A percentile compares a stretch with the other conserved stretches of the same genome.
These are phyloP conservation scores for Polypedilum pembai DNA, from an alignment of 1,140 invertebrate species.

Conservation along the genomic window DNA sequence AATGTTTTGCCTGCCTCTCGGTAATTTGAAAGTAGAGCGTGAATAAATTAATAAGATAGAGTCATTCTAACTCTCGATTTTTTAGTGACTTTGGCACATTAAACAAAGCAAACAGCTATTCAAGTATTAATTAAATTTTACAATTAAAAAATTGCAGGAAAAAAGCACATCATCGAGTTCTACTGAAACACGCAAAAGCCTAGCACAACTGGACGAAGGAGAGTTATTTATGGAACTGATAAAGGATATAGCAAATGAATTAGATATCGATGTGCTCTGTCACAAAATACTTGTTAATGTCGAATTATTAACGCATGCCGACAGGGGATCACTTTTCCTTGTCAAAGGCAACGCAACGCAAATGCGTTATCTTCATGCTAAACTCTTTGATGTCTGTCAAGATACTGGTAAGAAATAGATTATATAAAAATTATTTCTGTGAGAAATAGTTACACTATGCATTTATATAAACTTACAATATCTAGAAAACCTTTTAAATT, in stretches of 20 bases:
- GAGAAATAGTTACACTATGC: too few species aligned
- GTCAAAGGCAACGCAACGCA: slow-evolving; percentile 64
- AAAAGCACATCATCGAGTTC: slow-evolving; percentile 43
- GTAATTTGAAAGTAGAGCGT: background rate
- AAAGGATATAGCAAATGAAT: slow-evolving; percentile 83
- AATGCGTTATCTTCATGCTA: slow-evolving; percentile 74
- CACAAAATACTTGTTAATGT: slow-evolving; percentile 93
- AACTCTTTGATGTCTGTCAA: slow-evolving; percentile 85
- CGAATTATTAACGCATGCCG: slow-evolving; percentile 74
- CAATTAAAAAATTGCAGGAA: background rate
- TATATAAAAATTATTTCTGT: slow-evolving; percentile 11
- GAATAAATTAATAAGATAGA: slow-evolving; percentile 29
- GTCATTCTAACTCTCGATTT: too few species aligned
- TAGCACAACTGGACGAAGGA: slow-evolving; percentile 62
- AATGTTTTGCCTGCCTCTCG: background rate
- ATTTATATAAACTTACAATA: too few species aligned
- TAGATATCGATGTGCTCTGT: slow-evolving; percentile 86
- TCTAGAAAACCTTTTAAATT: too few species aligned
- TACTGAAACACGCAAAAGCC: slow-evolving; percentile 47
- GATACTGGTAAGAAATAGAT: slow-evolving; percentile 57
- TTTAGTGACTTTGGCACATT: background rate
- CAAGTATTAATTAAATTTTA: slow-evolving; percentile 33
- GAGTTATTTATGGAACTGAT: slow-evolving; percentile 90
- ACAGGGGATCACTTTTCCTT: slow-evolving; percentile 79
- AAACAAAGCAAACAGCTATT: slow-evolving; percentile 48